A percentile compares a stretch with the other conserved stretches of the same genome.
phyloP scores from a whole-genome alignment of 2,797 vertebrate genomes.

The Balearica regulorum region DNA sequence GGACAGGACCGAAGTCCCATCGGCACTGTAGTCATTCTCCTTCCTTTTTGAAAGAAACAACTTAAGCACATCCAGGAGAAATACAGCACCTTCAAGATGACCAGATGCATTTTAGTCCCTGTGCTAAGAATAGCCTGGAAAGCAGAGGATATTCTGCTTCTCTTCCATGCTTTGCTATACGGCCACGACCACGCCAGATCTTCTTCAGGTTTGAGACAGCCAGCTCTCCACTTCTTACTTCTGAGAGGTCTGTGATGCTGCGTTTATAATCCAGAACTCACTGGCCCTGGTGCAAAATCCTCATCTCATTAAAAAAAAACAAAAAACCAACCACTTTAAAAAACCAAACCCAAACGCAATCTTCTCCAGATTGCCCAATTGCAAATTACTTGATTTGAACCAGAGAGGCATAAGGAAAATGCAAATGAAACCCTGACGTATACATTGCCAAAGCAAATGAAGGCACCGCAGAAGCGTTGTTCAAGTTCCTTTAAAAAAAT shows the following conservation, averaged over 20 bases:
- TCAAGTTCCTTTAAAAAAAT: background rate
- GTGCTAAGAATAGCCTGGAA: background rate
- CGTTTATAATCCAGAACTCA: background rate
- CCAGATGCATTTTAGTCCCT: background rate
- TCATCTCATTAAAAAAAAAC: background rate
- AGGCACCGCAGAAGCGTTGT: background rate
- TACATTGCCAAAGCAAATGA: background rate
- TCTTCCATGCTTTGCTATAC: background rate
- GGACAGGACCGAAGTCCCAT: background rate
- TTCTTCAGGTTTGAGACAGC: background rate
- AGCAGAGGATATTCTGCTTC: background rate
- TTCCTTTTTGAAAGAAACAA: background rate
- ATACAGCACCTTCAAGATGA: background rate
- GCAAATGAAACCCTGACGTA: background rate
- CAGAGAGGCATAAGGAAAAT: background rate
- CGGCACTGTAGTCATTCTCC: background rate
- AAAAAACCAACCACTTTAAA: background rate
- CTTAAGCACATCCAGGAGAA: background rate
- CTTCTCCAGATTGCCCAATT: background rate
- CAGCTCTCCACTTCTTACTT: background rate
- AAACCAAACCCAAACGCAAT: background rate
- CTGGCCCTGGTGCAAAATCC: background rate
- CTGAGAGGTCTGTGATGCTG: background rate
- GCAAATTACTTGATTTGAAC: background rate
- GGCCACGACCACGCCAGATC: background rate